phyloP scores from a whole-genome alignment of 2,888 invertebrate species.

The Chaitophorus viminalis region DNA sequence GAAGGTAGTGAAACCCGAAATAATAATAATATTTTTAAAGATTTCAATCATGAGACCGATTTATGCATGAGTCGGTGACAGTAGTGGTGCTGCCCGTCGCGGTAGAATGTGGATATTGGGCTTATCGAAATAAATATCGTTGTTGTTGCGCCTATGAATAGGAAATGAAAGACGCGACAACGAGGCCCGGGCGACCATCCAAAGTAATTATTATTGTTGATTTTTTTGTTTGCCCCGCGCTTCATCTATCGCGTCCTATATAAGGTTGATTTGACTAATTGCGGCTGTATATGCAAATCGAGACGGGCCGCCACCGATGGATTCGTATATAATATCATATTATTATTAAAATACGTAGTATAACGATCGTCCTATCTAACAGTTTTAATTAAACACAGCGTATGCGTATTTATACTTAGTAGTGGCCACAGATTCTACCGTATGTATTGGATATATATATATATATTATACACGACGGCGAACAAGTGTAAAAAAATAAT shows the following conservation, averaged over 20 bases:
- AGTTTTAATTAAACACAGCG: constrained; percentile 23
- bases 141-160: background rate
- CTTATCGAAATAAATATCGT: constrained; percentile 35
- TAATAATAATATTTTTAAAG: background rate
- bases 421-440: background rate
- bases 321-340: background rate
- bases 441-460: background rate
- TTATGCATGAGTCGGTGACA: background rate
- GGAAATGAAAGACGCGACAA: background rate
- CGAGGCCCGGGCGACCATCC: background rate
- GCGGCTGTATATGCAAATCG: constrained; percentile 38
- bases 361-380: background rate
- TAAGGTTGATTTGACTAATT: constrained; percentile 41
- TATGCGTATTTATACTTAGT: background rate
- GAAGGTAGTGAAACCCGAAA: constrained; percentile 28
- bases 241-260: background rate
- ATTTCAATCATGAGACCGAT: constrained; percentile 12
- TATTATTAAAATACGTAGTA: background rate
- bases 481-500: constrained; percentile 5
- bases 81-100: background rate
- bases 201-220: constrained; percentile 16
- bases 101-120: constrained; percentile 15
- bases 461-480: background rate
- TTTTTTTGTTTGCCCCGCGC: background rate
- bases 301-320: constrained; percentile 11